Evolutionary conservation across 1,140 invertebrate species (phyloP).

Genomic region (Onthophagus taurus): DNA sequence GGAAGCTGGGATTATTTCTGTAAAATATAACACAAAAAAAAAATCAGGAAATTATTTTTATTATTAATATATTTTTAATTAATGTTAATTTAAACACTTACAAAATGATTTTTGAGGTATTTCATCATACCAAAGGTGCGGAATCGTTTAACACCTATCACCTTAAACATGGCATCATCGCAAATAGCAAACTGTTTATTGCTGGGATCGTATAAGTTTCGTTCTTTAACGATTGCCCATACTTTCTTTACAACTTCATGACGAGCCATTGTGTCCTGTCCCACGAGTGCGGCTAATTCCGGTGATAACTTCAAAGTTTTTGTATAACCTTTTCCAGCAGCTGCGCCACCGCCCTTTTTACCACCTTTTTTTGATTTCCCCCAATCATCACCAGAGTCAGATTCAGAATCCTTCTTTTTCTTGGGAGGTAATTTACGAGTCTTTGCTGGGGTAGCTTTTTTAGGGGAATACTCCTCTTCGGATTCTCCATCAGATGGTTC

Average conservation of each 20-base stretch:
- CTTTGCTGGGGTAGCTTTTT: slow-evolving; percentile 41
- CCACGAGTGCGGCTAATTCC: slow-evolving; percentile 76
- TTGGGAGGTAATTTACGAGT: slow-evolving; percentile 40
- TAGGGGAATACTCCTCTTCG: slow-evolving; percentile 59
- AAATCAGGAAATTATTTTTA: too few relatives aligned
- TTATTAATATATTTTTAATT: too few relatives aligned
- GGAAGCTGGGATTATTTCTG: too few relatives aligned
- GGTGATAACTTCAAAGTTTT: slow-evolving; percentile 74
- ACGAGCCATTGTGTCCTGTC: slow-evolving; percentile 72
- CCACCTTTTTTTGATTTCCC: slow-evolving; percentile 50
- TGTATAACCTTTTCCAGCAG: slow-evolving; percentile 67
- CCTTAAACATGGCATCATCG: slow-evolving; percentile 80
- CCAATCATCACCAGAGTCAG: slow-evolving; percentile 71
- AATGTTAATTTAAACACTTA: too few relatives aligned
- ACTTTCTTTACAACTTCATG: slow-evolving; percentile 90
- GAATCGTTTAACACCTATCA: slow-evolving; percentile 84
- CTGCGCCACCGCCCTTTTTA: slow-evolving; percentile 39
- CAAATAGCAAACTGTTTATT: slow-evolving; percentile 92
- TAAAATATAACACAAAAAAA: too few relatives aligned
- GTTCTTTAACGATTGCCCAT: slow-evolving; percentile 88
- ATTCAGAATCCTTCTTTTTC: slow-evolving; percentile 63
- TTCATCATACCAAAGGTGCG: slow-evolving; percentile 94
- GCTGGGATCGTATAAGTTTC: slow-evolving; percentile 84
- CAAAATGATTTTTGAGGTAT: slow-evolving; percentile 83
- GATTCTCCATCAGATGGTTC: slow-evolving; percentile 53